Evolutionary conservation across 2,797 vertebrate species (phyloP).

Genomic region (Xenops minutus): DNA sequence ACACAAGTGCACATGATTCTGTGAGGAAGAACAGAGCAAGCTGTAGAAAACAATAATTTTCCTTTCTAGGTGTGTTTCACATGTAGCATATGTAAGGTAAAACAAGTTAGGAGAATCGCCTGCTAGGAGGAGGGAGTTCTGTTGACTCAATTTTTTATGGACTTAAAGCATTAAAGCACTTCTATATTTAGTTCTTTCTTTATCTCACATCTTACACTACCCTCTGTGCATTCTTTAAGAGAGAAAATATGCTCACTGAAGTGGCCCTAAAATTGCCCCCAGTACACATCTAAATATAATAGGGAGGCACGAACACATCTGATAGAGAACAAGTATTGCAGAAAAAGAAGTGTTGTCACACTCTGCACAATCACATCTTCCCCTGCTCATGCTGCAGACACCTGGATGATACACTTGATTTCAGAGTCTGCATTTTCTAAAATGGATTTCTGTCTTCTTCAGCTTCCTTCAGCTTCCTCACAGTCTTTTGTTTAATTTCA

Average conservation of each 20-base stretch:
- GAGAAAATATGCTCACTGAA: neutral
- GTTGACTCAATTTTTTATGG: neutral
- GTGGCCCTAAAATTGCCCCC: conserved; percentile 5
- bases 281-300: neutral
- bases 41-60: neutral
- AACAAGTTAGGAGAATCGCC: neutral
- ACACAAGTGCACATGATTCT: neutral
- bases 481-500: neutral
- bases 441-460: neutral
- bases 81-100: neutral
- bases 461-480: neutral
- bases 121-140: neutral
- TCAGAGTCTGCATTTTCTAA: neutral
- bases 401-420: neutral
- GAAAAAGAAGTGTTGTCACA: neutral
- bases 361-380: neutral
- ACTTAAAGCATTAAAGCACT: neutral
- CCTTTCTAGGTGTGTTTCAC: neutral
- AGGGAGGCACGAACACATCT: neutral
- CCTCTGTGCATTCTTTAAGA: neutral
- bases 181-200: neutral
- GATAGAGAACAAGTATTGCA: neutral
- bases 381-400: neutral
- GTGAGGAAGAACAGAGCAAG: neutral
- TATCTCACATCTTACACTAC: neutral